phyloP scores from a whole-genome alignment of 2,888 invertebrate genomes.

The Caenorhabditis parvicauda region DNA sequence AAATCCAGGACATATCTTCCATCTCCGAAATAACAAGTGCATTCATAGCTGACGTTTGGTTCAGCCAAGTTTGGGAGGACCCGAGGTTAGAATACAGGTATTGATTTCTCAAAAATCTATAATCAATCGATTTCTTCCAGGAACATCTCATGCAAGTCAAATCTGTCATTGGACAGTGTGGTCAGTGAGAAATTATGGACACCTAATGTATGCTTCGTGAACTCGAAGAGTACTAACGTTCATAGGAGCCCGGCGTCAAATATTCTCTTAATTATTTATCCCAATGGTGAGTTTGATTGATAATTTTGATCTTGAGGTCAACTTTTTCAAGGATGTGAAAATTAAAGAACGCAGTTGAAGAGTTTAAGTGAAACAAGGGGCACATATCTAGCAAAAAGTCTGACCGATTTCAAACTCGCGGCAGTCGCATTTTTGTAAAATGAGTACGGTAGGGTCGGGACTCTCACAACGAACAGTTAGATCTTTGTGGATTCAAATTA shows the following conservation, averaged over 20 bases:
- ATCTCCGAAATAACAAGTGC: conserved; percentile 60
- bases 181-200: conserved; percentile 59
- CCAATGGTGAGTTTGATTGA: conserved; percentile 48
- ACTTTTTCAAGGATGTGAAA: background rate
- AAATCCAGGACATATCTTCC: conserved; percentile 54
- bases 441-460: too few relatives aligned
- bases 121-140: too few relatives aligned
- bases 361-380: background rate
- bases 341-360: conserved; percentile 1
- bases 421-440: too few relatives aligned
- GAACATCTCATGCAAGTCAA: conserved; percentile 58
- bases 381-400: too few relatives aligned
- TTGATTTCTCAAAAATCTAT: too few relatives aligned
- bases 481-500: too few relatives aligned
- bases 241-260: conserved; percentile 57
- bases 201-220: conserved; percentile 61
- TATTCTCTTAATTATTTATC: conserved; percentile 59
- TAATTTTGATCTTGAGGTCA: too few relatives aligned
- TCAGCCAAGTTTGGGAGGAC: conserved; percentile 59
- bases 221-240: conserved; percentile 58
- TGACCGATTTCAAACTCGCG: too few relatives aligned
- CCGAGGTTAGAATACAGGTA: conserved; percentile 54
- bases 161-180: conserved; percentile 59
- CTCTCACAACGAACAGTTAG: too few relatives aligned
- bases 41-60: conserved; percentile 61